Evolutionary conservation across 37 sponge, comb jelly and placozoan genomes (phyloP).

Genomic region (Geodia barretti): DNA sequence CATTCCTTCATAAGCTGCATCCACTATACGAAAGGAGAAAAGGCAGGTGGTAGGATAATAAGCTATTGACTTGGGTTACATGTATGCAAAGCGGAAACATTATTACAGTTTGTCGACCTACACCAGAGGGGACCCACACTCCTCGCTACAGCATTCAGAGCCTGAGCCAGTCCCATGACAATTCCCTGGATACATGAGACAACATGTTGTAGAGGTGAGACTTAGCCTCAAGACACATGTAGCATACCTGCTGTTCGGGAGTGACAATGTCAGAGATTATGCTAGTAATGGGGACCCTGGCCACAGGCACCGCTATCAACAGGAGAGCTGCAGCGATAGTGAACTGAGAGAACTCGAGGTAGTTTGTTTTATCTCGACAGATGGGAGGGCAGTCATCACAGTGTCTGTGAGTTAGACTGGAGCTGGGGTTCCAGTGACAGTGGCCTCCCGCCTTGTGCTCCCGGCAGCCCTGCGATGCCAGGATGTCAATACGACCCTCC

Average conservation of each 20-base stretch:
- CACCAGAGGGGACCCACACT: slow-evolving; percentile 31
- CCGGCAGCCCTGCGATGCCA: neutral
- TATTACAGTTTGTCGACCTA: too few relatives aligned
- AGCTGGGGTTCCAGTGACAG: slow-evolving; percentile 36
- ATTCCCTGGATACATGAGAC: slow-evolving; percentile 16
- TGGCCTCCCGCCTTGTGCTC: neutral
- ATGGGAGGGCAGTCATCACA: slow-evolving; percentile 34
- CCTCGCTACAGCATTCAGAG: slow-evolving; percentile 23
- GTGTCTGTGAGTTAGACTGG: slow-evolving; percentile 5
- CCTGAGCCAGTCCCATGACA: slow-evolving; percentile 13
- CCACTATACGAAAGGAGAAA: neutral
- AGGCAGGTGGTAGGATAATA: neutral
- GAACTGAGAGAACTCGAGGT: slow-evolving; percentile 21
- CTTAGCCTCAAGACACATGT: neutral
- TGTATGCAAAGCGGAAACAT: too few relatives aligned
- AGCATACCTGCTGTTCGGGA: slow-evolving; percentile 4
- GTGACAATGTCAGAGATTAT: slow-evolving; percentile 13
- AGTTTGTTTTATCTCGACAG: neutral
- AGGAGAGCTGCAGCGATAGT: slow-evolving; percentile 27
- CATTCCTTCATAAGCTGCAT: slow-evolving; percentile 32
- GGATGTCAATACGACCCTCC: neutral
- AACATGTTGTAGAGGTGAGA: neutral
- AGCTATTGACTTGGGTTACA: too few relatives aligned
- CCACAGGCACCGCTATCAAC: slow-evolving; percentile 31
- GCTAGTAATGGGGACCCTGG: slow-evolving; percentile 23